Conservation (phyloP, 2,797 vertebrate genomes). For the Mormyrops attenuatus region DNA sequence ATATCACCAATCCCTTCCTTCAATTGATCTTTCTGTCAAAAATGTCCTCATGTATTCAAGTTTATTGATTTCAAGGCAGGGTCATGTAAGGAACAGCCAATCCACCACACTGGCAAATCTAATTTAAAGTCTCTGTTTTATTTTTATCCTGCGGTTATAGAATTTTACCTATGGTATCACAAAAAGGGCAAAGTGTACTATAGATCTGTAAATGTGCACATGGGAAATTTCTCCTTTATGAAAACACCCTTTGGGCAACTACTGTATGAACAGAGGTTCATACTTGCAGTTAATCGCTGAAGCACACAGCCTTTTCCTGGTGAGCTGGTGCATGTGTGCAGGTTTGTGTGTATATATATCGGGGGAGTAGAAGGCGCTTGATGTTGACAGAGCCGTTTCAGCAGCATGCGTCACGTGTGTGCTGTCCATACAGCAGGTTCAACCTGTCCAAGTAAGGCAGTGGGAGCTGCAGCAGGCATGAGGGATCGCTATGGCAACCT, state of each 20-base stretch:
- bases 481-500: conserved; percentile 19
- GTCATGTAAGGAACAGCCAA: not conserved
- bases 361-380: conserved; percentile 33
- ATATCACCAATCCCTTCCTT: not conserved
- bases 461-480: not conserved
- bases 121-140: not conserved
- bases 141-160: not conserved
- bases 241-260: not conserved
- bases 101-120: not conserved
- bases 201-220: not conserved
- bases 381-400: conserved; percentile 52
- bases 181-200: not conserved
- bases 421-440: conserved; percentile 30
- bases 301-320: not conserved
- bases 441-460: conserved; percentile 30
- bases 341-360: not conserved
- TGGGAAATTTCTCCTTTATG: not conserved
- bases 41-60: not conserved
- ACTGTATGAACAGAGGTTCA: not conserved
- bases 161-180: not conserved
- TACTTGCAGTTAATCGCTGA: no score
- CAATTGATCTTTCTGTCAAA: not conserved
- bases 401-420: conserved; percentile 42
- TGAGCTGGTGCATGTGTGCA: not conserved
- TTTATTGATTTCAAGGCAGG: not conserved